These are phyloP conservation scores for Creontiades dilutus DNA, from an alignment of 2,888 invertebrate genomes.

Conservation along the genomic window DNA sequence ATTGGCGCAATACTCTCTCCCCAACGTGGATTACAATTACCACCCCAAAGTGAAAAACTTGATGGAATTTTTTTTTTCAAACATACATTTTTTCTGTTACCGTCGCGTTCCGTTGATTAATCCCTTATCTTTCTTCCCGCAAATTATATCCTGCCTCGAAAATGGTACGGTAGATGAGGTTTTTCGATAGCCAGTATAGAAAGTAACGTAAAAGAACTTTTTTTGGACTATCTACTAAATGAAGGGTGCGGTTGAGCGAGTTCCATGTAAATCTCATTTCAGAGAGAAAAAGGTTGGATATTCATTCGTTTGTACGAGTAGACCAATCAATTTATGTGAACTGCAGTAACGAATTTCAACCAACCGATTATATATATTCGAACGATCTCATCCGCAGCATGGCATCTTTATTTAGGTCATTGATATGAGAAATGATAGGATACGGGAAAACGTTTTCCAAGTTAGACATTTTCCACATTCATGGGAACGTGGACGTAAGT, in stretches of 20 bases:
- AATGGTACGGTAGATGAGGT: not conserved
- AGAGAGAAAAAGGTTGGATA: not conserved
- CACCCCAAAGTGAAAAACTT: conserved; percentile 23
- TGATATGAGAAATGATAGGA: too few relatives aligned
- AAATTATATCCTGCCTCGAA: not conserved
- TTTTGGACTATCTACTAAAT: not conserved
- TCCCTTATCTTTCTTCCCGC: conserved; percentile 10
- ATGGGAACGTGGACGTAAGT: too few relatives aligned
- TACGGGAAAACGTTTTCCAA: too few relatives aligned
- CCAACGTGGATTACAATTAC: conserved; percentile 17
- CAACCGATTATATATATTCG: too few relatives aligned
- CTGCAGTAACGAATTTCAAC: too few relatives aligned
- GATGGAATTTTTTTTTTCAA: conserved; percentile 4
- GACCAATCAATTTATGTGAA: too few relatives aligned
- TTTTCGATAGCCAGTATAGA: not conserved
- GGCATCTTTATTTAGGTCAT: too few relatives aligned
- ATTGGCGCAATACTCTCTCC: conserved; percentile 12
- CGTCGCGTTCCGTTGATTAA: not conserved
- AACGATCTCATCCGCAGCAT: too few relatives aligned
- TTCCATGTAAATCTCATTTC: not conserved
- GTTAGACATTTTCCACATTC: too few relatives aligned
- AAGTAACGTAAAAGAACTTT: not conserved
- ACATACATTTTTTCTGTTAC: not conserved
- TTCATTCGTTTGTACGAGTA: not conserved
- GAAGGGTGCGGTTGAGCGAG: not conserved